Conservation (phyloP, 2,113 vertebrate species). For the Stomatorhinus ivindoensis region DNA sequence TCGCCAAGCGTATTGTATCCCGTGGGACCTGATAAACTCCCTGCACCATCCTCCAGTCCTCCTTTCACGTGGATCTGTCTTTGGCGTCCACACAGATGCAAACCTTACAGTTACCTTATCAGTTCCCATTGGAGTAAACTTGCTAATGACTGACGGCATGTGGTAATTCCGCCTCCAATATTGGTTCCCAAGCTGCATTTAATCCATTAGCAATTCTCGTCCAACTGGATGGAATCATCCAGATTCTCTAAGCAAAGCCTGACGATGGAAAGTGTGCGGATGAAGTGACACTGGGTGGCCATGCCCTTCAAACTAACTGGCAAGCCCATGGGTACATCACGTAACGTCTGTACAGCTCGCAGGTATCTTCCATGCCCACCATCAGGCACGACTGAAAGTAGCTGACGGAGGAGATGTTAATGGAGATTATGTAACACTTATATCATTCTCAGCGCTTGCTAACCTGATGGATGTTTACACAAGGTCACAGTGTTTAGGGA, state of each 20-base stretch:
- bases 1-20: background rate
- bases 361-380: background rate
- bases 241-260: background rate
- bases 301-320: background rate
- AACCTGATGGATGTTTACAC: background rate
- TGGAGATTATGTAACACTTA: background rate
- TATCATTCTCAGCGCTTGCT: background rate
- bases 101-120: background rate
- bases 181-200: background rate
- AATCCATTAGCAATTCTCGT: background rate
- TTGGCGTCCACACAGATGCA: background rate
- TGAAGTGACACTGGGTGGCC: background rate
- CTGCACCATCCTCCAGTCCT: background rate
- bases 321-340: background rate
- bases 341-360: background rate
- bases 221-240: background rate
- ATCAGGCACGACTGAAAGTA: background rate
- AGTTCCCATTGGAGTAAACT: background rate
- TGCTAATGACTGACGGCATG: background rate
- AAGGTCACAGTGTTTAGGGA: background rate
- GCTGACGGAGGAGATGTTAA: background rate
- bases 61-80: background rate
- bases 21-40: background rate
- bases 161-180: background rate
- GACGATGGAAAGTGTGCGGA: background rate